Evolutionary conservation across 1,140 invertebrate genomes (phyloP).

Genomic region (Atopsyche davidsoni): DNA sequence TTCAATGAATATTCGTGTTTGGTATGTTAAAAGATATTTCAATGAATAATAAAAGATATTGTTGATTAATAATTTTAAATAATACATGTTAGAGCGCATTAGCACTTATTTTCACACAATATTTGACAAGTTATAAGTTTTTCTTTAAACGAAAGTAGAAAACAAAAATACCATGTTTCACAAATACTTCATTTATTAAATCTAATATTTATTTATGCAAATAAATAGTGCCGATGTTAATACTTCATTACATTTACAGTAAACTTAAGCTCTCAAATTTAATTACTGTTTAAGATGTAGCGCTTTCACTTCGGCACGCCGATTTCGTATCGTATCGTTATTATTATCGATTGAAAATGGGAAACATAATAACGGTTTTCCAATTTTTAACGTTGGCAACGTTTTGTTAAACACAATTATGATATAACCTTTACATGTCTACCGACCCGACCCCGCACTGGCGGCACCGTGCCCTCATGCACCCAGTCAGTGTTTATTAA

Average conservation of each 20-base stretch:
- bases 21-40: no score
- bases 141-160: background rate
- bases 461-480: no score
- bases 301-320: background rate
- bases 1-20: no score
- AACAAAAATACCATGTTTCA: background rate
- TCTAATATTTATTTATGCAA: slow-evolving; percentile 1
- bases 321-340: slow-evolving; percentile 9
- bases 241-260: background rate
- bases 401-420: slow-evolving; percentile 19
- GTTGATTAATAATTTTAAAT: no score
- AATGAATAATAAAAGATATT: no score
- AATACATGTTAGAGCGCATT: no score
- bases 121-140: background rate
- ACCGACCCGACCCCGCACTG: background rate
- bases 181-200: background rate
- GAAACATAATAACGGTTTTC: slow-evolving; percentile 15
- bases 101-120: no score
- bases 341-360: slow-evolving; percentile 15
- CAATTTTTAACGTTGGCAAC: slow-evolving; percentile 16
- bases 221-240: background rate
- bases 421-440: slow-evolving; percentile 2
- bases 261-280: background rate
- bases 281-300: background rate
- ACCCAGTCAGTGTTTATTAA: no score